Conservation (phyloP, 2,113 vertebrate genomes). For the Takifugu bimaculatus region DNA sequence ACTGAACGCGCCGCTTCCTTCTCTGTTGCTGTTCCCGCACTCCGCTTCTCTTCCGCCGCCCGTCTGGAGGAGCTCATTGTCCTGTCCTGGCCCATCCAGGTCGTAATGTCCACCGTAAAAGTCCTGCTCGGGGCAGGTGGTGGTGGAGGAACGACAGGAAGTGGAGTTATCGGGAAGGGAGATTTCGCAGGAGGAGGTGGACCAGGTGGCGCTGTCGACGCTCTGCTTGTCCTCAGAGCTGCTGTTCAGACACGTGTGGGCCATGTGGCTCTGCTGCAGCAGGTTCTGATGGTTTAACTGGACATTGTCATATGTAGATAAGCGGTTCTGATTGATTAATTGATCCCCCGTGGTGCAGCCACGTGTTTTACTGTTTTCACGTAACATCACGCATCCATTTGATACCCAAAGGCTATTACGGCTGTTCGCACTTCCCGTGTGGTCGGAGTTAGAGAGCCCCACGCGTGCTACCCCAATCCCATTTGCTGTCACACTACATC, state of each 20-base stretch:
- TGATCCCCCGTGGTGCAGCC: conserved; percentile 69
- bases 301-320: conserved; percentile 96
- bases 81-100: conserved; percentile 77
- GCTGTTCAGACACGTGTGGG: conserved; percentile 61
- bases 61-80: conserved; percentile 67
- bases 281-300: conserved; percentile 84
- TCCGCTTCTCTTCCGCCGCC: conserved; percentile 33
- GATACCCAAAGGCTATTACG: conserved; percentile 79
- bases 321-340: conserved; percentile 79
- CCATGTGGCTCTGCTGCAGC: conserved; percentile 67
- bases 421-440: conserved; percentile 64
- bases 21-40: conserved; percentile 77
- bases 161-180: conserved; percentile 92
- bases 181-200: conserved; percentile 95
- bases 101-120: conserved; percentile 83
- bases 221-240: conserved; percentile 95
- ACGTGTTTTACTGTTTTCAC: conserved; percentile 82
- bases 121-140: conserved; percentile 94
- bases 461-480: conserved; percentile 72
- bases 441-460: conserved; percentile 80
- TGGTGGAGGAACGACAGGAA: conserved; percentile 94
- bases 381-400: conserved; percentile 84
- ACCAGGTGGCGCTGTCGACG: conserved; percentile 98
- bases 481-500: conserved; percentile 48
- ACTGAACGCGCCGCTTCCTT: conserved; percentile 65